Evolutionary conservation across 2,888 invertebrate species (phyloP), one percentile per base, ranked within the genome.

Genomic region (Drosophila ezoana): DNA sequence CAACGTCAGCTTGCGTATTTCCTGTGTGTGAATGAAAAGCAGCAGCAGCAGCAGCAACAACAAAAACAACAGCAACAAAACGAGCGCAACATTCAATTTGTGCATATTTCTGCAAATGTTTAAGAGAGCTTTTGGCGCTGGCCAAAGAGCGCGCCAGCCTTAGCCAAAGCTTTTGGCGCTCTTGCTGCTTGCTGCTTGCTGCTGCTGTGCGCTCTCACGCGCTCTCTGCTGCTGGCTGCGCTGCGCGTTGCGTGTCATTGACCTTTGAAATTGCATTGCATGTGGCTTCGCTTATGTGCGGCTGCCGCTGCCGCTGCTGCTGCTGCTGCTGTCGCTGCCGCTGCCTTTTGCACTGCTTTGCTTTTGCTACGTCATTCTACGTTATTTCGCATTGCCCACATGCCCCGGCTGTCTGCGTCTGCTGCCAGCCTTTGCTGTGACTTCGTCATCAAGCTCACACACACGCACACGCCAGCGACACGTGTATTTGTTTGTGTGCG

Each of bases 181-280:
- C 57, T 63, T 16, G 9, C 9, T 61, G 41, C 35, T 68, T 68
- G 52, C 18, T 38, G 18, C 23, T 40, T 40, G 37, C 5, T 38
- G 23, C 69, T 64, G 11, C 28, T 20, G 54, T 4, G 33, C 54
- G 62, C 74, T 69, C 72, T 67, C 76, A 48, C 28, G 63, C 65
- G 59, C 72, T 72, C 64, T 60, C 35, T 47, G 38, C 59, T 53
- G 37, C 62, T 71, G 33, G 74, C 51, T 63, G 54, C 49, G 67
- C 78, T 78, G 82, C 79, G 76, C 58, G 79, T 66, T 71, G 81
- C 65, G 82, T 79, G 90, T 79, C 83, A 84, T 87, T 89, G 89
- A 87, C 89, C 87, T 85, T 87, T 89, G 87, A 77, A 87, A 79
- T 79, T 79, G 86, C 74, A 89, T 90, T 89, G 82, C 87, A 79